Evolutionary conservation across 2,113 vertebrate species (phyloP), one percentile per base, ranked within the genome.

Genomic region (Channa maculata): DNA sequence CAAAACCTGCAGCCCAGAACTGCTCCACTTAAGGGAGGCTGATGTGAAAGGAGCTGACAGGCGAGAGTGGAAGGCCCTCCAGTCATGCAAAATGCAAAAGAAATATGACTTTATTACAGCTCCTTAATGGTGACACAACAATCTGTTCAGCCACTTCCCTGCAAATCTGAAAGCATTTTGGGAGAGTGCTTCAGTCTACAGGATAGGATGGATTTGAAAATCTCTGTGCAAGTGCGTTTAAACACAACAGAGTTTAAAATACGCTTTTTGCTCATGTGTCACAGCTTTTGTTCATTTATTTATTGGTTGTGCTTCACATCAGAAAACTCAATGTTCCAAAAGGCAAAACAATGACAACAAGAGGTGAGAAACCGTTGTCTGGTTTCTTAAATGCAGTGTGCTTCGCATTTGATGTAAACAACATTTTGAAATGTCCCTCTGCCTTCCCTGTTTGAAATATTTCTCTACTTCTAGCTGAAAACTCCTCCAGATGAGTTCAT

Each of bases 41-140:
- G 97, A 98, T 87, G 94, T 96, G 95, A 97, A 91, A 65, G 69
- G 91, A 96, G 94, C 92, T 96, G 97, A 98, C 97, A 98, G 94
- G 95, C 96, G 92, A 96, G 86, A 96, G 96, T 94, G 94, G 90
- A 94, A 93, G 93, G 93, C 95, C 96, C 95, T 63, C 88, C 92
- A 91, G 96, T 95, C 96, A 95, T 96, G 95, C 92, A 96, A 96
- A 96, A 96, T 95, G 95, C 96, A 96, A 93, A 91, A 94, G 94
- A 94, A 92, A 92, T 94, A 93, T 92, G 94, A 95, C 91, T 93
- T 93, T 94, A 96, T 85, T 92, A 89, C 87, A 90, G 87, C 87
- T 89, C 86, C 78, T 88, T 89, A 89, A 92, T 90, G 89, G 91
- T 92, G 92, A 93, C 94, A 95, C 88, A 95, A 91, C 92, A 94